phyloP scores from a whole-genome alignment of 2,113 vertebrate genomes.

The Hypomesus transpacificus region DNA sequence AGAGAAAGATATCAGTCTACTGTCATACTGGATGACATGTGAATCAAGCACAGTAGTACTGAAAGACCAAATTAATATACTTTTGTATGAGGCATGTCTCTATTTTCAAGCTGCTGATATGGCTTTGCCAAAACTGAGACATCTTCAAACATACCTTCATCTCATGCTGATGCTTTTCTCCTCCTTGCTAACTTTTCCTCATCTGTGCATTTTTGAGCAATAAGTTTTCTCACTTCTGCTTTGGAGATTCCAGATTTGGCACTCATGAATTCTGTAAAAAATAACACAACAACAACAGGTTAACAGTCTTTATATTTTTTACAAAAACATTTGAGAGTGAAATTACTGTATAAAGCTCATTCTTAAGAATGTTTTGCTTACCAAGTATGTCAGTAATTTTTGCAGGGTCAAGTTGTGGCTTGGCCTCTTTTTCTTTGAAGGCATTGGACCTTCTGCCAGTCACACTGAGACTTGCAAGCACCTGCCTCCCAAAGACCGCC shows the following conservation, averaged over 20 bases:
- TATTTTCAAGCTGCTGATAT: too few species aligned
- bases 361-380: conserved; percentile 4
- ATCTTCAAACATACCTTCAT: too few species aligned
- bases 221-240: neutral
- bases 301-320: neutral
- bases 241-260: neutral
- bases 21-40: too few species aligned
- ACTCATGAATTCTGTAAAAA: conserved; percentile 4
- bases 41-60: too few species aligned
- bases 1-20: too few species aligned
- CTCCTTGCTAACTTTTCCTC: too few species aligned
- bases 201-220: too few species aligned
- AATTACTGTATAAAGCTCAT: neutral
- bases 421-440: conserved; percentile 7
- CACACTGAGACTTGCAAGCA: neutral
- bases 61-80: too few species aligned
- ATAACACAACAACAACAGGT: conserved; percentile 5
- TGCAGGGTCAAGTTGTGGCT: conserved; percentile 5
- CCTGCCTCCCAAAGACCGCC: too few species aligned
- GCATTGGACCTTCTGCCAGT: conserved; percentile 7
- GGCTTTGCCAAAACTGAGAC: too few species aligned
- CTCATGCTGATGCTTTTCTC: too few species aligned
- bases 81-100: too few species aligned
- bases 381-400: conserved; percentile 1
- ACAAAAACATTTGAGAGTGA: neutral